These are phyloP conservation scores for Druon quercuslanigerum DNA, from an alignment of 1,140 invertebrate genomes.

Conservation along the genomic window DNA sequence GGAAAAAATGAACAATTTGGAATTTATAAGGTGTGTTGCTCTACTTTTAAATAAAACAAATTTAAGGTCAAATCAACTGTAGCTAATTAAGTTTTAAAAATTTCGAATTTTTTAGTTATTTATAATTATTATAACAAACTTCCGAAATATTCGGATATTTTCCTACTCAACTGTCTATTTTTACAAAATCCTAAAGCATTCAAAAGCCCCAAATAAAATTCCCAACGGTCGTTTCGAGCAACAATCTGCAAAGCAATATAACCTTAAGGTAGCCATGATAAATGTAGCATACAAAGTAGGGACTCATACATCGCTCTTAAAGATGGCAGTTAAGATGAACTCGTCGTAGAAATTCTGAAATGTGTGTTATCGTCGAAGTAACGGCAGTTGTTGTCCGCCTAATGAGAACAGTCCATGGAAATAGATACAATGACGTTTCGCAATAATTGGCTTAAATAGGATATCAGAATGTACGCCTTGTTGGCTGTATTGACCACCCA, in stretches of 20 bases:
- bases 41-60: no score
- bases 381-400: constrained; percentile 4
- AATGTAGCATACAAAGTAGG: background rate
- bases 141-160: no score
- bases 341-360: background rate
- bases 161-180: no score
- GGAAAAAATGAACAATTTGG: no score
- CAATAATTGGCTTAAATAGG: background rate
- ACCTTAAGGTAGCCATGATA: background rate
- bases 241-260: background rate
- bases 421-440: constrained; percentile 25
- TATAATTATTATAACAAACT: no score
- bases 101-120: no score
- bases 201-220: background rate
- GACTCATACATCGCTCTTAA: background rate
- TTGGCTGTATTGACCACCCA: constrained; percentile 4
- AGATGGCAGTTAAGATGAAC: background rate
- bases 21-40: no score
- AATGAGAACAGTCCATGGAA: constrained; percentile 19
- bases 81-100: no score
- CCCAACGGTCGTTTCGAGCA: background rate
- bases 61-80: no score
- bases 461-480: constrained; percentile 22
- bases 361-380: constrained; percentile 4
- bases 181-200: no score